Evolutionary conservation across 2,797 vertebrate genomes (phyloP).

Genomic region (Notoglanidium macrostoma): DNA sequence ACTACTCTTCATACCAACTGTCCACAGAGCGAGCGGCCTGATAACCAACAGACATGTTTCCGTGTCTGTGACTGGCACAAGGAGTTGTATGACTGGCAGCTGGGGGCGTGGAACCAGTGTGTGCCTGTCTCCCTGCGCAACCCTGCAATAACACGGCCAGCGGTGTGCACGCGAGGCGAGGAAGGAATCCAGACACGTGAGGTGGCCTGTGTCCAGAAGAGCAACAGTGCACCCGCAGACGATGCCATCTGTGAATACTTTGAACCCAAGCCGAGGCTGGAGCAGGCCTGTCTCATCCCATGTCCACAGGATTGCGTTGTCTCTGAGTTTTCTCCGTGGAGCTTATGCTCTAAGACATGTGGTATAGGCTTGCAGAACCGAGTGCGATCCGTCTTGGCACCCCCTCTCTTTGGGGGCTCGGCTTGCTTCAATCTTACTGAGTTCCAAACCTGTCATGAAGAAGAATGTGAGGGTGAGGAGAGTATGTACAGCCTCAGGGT

Average conservation of each 20-base stretch:
- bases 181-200: constrained; percentile 93
- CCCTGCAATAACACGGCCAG: constrained; percentile 63
- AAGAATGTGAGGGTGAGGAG: constrained; percentile 77
- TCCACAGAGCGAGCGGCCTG: constrained; percentile 78
- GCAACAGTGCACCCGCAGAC: constrained; percentile 76
- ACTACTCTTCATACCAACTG: constrained; percentile 93
- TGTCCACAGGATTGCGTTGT: constrained; percentile 91
- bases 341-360: constrained; percentile 87
- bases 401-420: constrained; percentile 86
- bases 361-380: constrained; percentile 88
- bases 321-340: constrained; percentile 87
- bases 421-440: constrained; percentile 92
- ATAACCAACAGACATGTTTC: constrained; percentile 93
- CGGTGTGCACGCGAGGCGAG: constrained; percentile 84
- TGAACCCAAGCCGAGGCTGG: constrained; percentile 90
- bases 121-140: constrained; percentile 82
- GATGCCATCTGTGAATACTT: constrained; percentile 96
- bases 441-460: constrained; percentile 85
- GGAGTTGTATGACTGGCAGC: constrained; percentile 91
- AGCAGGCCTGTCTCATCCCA: constrained; percentile 95
- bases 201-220: constrained; percentile 87
- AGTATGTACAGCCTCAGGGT: constrained; percentile 86
- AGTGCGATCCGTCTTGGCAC: constrained; percentile 83
- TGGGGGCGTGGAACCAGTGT: constrained; percentile 90
- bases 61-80: constrained; percentile 96